A percentile compares a stretch with the other conserved stretches of the same genome.
phyloP scores from a whole-genome alignment of 2,113 vertebrate species.

The Erinaceus europaeus region DNA sequence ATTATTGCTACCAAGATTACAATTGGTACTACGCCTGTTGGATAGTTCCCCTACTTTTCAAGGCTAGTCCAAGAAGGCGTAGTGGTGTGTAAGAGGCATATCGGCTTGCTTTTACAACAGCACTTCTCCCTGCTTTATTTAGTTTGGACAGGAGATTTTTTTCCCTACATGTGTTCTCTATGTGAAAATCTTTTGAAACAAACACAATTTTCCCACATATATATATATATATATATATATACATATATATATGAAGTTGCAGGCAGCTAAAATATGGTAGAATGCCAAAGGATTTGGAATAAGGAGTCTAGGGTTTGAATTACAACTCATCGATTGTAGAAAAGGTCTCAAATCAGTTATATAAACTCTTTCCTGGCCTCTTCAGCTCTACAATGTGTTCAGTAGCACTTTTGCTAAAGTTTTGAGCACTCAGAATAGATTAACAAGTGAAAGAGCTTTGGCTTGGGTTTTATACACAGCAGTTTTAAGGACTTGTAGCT shows the following conservation, averaged over 20 bases:
- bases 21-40: too few relatives aligned
- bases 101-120: not conserved
- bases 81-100: not conserved
- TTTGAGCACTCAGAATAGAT: not conserved
- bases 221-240: too few relatives aligned
- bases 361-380: not conserved
- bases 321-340: not conserved
- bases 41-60: not conserved
- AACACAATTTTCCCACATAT: not conserved
- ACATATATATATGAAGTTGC: not conserved
- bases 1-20: too few relatives aligned
- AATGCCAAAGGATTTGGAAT: not conserved
- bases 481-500: not conserved
- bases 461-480: not conserved
- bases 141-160: not conserved
- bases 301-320: not conserved
- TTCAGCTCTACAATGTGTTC: not conserved
- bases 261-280: not conserved
- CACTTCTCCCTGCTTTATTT: not conserved
- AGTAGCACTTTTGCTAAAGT: not conserved
- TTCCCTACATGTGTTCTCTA: not conserved
- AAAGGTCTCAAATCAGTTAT: not conserved
- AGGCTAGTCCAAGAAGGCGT: not conserved
- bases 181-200: not conserved
- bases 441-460: not conserved